Base-by-base conservation (phyloP, 2,797 vertebrate species). In the Bovichtus diacanthus region DNA sequence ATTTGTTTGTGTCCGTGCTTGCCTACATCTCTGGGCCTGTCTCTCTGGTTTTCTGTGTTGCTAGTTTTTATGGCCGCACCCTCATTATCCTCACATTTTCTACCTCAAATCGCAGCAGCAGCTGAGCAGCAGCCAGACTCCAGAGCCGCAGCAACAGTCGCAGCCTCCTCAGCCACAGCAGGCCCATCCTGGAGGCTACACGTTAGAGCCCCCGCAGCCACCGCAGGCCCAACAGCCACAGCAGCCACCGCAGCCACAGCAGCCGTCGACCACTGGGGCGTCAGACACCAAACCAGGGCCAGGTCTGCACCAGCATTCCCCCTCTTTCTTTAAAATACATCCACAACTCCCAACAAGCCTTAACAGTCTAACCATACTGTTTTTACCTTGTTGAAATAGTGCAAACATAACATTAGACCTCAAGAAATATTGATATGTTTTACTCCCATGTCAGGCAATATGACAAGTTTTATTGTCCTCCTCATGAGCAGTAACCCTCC, bases 61-160 rank as follows among this genome's bases (percentile, higher is more conserved):
- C 95, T 93, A 84, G 92, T 94, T 95, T 94, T 94, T 93, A 66
- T 93, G 92, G 96, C 92, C 92, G 53, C 95, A 93, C 81, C 88
- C 96, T 97, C 96, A 96, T 96, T 96, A 95, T 97, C 96, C 95
- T 96, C 95, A 95, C 96, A 94, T 97, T 96, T 96, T 98, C 94
- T 97, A 94, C 96, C 96, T 97, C 95, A 93, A 94, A 96, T 95
- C 95, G 80, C 96, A 96, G 96, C 97, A 97, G 96, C 96, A 70
- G 82, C 86, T 4, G n/a, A n/a, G n/a, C 87, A 89, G 65, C 94
- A 95, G 0, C 95, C 95, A 10, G n/a, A n/a, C n/a, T n/a, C n/a
- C n/a, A n/a, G n/a, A n/a, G n/a, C n/a, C n/a, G n/a, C 75, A 38
- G 29, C 81, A 49, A 51, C 96, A 95, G 89, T 80, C 88, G 74